Percentiles rank a stretch among this genome's conserved stretches.
Conservation (phyloP, 2,113 vertebrate species). For the Thalassoma bifasciatum region DNA sequence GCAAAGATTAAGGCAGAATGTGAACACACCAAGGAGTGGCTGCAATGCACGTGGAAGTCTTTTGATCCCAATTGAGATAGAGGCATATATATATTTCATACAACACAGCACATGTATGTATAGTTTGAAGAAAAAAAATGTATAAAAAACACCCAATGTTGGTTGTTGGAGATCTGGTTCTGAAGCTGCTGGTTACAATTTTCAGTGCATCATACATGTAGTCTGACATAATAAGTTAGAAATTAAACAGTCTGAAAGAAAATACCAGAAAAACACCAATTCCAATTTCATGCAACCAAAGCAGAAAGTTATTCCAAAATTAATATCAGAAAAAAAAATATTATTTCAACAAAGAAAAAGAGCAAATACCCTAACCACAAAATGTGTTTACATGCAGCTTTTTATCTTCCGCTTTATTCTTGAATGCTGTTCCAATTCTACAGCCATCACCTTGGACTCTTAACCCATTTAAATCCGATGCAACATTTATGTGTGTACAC, state of each 20-base stretch:
- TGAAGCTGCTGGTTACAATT: slow-evolving; percentile 45
- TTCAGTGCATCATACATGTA: neutral
- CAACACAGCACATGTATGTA: neutral
- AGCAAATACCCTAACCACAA: neutral
- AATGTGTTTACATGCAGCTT: neutral
- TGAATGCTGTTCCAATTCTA: neutral
- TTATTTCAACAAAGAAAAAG: neutral
- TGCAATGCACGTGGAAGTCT: slow-evolving; percentile 53
- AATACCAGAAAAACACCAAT: neutral
- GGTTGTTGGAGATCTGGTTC: slow-evolving; percentile 76
- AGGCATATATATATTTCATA: neutral
- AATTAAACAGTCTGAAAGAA: no score
- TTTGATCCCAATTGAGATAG: slow-evolving; percentile 13
- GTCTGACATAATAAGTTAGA: no score
- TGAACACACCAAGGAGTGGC: slow-evolving; percentile 47
- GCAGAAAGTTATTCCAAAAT: slow-evolving; percentile 1
- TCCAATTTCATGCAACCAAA: neutral
- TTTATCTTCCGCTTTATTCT: no score
- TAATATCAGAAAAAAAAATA: neutral
- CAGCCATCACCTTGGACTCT: no score
- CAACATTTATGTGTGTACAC: no score
- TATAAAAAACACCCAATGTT: neutral
- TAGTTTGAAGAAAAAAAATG: neutral
- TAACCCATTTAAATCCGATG: no score
- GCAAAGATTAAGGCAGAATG: slow-evolving; percentile 30